A percentile compares a stretch with the other conserved stretches of the same genome.
Conservation (phyloP, 2,113 vertebrate species). For the Pachyramphus minor region DNA sequence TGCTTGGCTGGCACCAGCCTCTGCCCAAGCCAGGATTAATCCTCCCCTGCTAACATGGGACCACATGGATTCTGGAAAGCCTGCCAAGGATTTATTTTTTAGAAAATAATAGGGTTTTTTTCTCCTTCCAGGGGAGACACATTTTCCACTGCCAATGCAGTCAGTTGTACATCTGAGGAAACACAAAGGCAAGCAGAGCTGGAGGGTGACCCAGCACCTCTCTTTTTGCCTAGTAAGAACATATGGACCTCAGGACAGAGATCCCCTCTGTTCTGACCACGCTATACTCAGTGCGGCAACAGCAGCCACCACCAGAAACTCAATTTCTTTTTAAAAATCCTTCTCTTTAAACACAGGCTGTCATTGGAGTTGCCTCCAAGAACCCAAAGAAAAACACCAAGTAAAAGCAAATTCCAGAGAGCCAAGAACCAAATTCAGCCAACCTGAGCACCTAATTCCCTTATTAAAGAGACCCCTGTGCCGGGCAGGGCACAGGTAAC, state of each 20-base stretch:
- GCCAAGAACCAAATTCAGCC: neutral
- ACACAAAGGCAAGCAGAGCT: neutral
- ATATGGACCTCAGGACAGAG: neutral
- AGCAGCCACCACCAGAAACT: neutral
- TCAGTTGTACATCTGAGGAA: neutral
- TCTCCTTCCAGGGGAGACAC: neutral
- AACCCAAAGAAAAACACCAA: neutral
- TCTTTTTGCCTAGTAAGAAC: neutral
- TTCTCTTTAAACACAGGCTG: neutral
- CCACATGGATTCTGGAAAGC: neutral
- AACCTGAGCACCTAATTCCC: neutral
- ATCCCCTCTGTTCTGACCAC: neutral
- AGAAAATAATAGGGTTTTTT: rapidly evolving
- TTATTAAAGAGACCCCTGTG: neutral
- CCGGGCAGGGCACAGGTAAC: neutral
- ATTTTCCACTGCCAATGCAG: neutral
- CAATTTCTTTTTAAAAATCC: neutral
- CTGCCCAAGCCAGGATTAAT: neutral
- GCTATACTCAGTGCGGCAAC: neutral
- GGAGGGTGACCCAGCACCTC: neutral
- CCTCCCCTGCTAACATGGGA: neutral
- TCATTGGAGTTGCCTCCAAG: neutral
- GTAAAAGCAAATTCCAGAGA: neutral
- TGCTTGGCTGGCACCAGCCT: neutral
- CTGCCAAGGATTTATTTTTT: neutral